These are phyloP conservation scores for Elgaria multicarinata DNA, from an alignment of 2,113 vertebrate genomes.

Conservation along the genomic window DNA sequence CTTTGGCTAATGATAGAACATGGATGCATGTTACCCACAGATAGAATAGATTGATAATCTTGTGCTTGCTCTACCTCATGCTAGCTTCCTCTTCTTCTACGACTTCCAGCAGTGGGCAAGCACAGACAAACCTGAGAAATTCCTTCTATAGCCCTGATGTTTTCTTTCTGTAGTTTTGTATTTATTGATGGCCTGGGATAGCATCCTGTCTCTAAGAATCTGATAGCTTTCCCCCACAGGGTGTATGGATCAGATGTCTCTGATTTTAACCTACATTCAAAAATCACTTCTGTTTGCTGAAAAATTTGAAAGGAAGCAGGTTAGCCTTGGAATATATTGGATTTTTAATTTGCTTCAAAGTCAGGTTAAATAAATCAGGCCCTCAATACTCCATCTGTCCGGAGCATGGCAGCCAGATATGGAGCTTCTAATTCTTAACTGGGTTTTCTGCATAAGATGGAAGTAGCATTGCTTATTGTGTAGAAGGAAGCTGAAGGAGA, in stretches of 20 bases:
- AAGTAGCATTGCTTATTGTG: not conserved
- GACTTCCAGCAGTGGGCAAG: slow-evolving; percentile 9
- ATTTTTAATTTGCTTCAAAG: not conserved
- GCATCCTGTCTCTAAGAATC: slow-evolving; percentile 17
- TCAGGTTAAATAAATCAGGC: not conserved
- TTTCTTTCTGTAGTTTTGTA: slow-evolving; percentile 18
- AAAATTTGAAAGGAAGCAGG: slow-evolving; percentile 25
- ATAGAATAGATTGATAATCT: slow-evolving; percentile 58
- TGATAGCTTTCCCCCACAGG: slow-evolving; percentile 2
- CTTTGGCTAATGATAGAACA: slow-evolving; percentile 70
- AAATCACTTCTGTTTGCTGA: not conserved
- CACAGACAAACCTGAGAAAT: slow-evolving; percentile 6
- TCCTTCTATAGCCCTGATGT: not conserved
- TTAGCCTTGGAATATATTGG: slow-evolving; percentile 8
- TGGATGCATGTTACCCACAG: slow-evolving; percentile 47
- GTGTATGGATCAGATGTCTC: not conserved
- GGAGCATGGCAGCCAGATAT: not conserved
- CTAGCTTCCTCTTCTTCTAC: slow-evolving; percentile 20
- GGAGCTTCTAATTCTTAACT: not conserved
- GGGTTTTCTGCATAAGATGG: not conserved
- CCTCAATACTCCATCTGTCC: not conserved
- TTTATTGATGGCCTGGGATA: not conserved
- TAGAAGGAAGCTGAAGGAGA: not conserved
- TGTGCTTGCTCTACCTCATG: not conserved
- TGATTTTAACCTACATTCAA: slow-evolving; percentile 3